Conservation (phyloP, 2,113 vertebrate species). For the Condylura cristata region DNA sequence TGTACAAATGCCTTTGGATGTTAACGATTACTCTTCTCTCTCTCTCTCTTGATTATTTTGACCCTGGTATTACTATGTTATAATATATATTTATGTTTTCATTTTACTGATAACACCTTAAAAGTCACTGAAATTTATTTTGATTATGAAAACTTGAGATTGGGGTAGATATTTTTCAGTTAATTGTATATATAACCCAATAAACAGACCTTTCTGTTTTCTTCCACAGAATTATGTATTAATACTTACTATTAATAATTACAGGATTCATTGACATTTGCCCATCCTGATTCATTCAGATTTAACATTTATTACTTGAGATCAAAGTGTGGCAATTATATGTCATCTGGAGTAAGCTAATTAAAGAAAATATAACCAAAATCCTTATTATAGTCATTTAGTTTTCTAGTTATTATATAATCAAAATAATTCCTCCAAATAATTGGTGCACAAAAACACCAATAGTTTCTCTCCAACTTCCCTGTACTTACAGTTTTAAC, state of each 20-base stretch:
- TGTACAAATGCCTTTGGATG: constrained; percentile 4
- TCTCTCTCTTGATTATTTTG: not conserved
- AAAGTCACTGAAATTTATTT: not conserved
- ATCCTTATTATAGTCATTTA: not conserved
- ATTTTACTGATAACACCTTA: not conserved
- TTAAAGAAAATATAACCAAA: not conserved
- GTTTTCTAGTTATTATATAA: not conserved
- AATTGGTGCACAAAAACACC: not conserved
- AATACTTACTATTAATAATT: not conserved
- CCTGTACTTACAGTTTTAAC: not conserved
- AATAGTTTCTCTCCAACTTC: not conserved
- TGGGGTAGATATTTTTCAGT: not conserved
- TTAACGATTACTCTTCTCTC: not conserved
- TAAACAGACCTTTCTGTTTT: not conserved
- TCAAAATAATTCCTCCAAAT: not conserved
- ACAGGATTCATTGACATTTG: not conserved
- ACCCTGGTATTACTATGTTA: not conserved
- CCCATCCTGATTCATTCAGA: not conserved
- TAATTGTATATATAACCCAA: not conserved
- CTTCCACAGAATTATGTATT: not conserved
- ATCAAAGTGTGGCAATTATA: not conserved
- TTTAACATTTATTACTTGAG: not conserved
- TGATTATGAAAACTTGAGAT: constrained; percentile 6
- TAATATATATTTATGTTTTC: not conserved
- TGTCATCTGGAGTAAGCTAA: not conserved